Evolutionary conservation across 2,797 vertebrate species (phyloP), one percentile per base, ranked within the genome.

Genomic region (Australoheros facetus): DNA sequence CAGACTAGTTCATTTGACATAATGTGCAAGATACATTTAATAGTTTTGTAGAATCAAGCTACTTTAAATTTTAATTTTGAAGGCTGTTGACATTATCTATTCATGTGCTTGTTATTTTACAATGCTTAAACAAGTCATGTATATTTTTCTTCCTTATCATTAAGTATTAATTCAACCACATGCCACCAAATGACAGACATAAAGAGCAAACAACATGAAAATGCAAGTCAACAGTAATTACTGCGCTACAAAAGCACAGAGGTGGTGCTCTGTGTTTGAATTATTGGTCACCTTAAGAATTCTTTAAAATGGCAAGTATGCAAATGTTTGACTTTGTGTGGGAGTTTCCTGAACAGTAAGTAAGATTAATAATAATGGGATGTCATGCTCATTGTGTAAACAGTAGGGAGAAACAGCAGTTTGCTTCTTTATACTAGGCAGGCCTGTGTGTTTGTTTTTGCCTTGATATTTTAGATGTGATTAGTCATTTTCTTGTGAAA

Each of bases 221-320:
- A 66, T 66, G 42, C 42, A 66, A 55, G 55, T 4, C 26, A 75
- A 60, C 72, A 74, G 19, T 2, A 30, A 53, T 7, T 53, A 51
- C 42, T 51, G 42, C 8, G 21, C 42, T 60, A 23, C 51, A 51
- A 54, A 69, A 51, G 62, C 42, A 66, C 16, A 19, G 45, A 51
- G 64, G 42, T 51, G 64, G 1, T 51, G 64, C 1, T 51, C 26
- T 51, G 3, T 45, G 26, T 69, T 69, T 69, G n/a, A 45, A 14
- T 70, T 56, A 71, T 74, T 48, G 45, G 64, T 83, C 78, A 79
- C 70, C 56, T 71, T 28, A 54, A 75, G 48, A 56, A 45, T 53
- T 60, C 56, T 56, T 88, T 66, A 73, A 76, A 71, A 83, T 74
- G 75, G n/a, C 69, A 51, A 56, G 42, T 71, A 70, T 79, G 69